Evolutionary conservation across 2,113 vertebrate genomes (phyloP), one percentile per base, ranked within the genome.

Genomic region (Vimba vimba): DNA sequence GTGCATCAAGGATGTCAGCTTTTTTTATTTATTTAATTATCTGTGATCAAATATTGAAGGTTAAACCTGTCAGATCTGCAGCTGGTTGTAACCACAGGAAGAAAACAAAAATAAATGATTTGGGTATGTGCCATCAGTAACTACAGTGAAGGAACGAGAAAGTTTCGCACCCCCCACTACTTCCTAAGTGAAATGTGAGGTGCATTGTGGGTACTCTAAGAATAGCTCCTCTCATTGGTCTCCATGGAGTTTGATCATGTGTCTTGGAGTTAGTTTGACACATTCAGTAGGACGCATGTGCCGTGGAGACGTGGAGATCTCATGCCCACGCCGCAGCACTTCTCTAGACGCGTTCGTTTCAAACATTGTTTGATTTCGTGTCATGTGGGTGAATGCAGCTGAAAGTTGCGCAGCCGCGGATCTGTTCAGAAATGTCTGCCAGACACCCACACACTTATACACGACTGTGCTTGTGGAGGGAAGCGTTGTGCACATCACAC

Each of bases 261-360:
- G 83, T 89, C 82, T 85, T 89, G 74, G 79, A 76, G 45, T 71
- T 85, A 50, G 77, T 89, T 85, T 55, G 86, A 86, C 82, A 68
- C 69, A 12, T 79, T 74, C 83, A 89, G 66, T 82, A 77, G 77
- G 62, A 85, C 62, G 84, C 85, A 89, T 89, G 88, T 60, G 88
- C 85, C 83, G 82, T 83, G 52, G 83, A 89, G 74, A 85, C 66
- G 83, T 62, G 64, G 85, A 85, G 79, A 85, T 85, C 75, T 86
- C 66, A 82, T 75, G 57, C 88, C 86, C 88, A 87, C 86, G 78
- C 60, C 47, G n/a, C 68, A 79, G 66, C 69, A 82, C 77, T 89
- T 83, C 86, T 80, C 88, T 79, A 80, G 79, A 87, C 62, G 68
- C 83, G 76, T 83, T 57, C 66, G 39, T 83, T 79, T 82, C 62